Conservation (phyloP, 2,113 vertebrate genomes). For the Ramphastos sulfuratus region DNA sequence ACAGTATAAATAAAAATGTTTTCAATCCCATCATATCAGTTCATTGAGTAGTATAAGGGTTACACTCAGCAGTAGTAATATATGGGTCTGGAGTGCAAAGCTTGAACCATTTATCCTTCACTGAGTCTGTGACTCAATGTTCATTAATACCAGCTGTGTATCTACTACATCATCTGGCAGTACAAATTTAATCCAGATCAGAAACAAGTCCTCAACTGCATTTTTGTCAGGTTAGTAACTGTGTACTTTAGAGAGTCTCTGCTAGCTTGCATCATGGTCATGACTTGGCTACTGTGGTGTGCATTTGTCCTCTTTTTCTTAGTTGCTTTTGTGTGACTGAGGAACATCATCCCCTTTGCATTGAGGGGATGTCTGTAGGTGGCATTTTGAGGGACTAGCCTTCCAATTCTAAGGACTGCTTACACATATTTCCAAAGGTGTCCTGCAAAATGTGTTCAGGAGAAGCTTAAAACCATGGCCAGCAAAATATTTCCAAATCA, state of each 20-base stretch:
- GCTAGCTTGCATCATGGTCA: neutral
- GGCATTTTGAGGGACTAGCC: neutral
- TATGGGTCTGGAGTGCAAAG: neutral
- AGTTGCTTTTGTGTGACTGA: accelerated
- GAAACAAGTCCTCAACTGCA: neutral
- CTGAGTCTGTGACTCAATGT: neutral
- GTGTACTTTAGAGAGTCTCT: neutral
- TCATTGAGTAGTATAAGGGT: neutral
- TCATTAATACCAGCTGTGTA: neutral
- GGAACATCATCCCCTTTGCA: neutral
- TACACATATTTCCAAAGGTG: accelerated
- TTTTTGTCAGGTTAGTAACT: conserved; percentile 5
- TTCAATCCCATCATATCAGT: neutral
- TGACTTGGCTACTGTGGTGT: neutral
- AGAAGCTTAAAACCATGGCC: neutral
- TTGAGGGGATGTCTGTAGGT: neutral
- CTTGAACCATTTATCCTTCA: neutral
- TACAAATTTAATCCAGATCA: conserved; percentile 7
- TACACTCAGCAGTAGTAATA: neutral
- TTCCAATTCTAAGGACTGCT: neutral
- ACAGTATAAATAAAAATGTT: neutral
- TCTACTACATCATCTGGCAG: neutral
- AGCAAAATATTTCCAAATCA: neutral
- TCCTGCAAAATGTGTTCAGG: neutral
- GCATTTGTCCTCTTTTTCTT: neutral